A percentile compares a stretch with the other conserved stretches of the same genome.
Evolutionary conservation across 2,797 vertebrate genomes (phyloP).

Genomic region (Molothrus aeneus): DNA sequence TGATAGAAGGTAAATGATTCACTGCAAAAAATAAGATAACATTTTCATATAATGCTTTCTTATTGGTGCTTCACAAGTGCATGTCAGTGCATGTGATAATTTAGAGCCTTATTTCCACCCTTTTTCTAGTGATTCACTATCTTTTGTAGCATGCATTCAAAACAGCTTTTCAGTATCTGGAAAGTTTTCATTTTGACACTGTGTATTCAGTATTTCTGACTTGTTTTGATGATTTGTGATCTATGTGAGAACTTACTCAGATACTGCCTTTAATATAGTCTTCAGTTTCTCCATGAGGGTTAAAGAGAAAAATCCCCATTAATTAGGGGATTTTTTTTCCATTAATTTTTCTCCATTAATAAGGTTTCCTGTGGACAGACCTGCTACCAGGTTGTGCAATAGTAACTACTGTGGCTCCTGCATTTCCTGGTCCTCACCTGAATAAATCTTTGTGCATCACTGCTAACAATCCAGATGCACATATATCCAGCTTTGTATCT

Average conservation of each 20-base stretch:
- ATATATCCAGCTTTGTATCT: not conserved
- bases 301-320: not conserved
- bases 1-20: conserved; percentile 85
- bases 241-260: not conserved
- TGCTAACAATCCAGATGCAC: not conserved
- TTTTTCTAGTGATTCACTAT: not conserved
- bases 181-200: not conserved
- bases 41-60: not conserved
- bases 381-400: not conserved
- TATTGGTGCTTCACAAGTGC: not conserved
- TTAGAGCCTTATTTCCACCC: not conserved
- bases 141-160: not conserved
- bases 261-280: not conserved
- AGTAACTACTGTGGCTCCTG: not conserved
- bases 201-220: not conserved
- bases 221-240: not conserved
- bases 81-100: not conserved
- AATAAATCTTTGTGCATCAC: not conserved
- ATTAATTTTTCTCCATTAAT: not conserved
- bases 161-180: not conserved
- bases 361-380: not conserved
- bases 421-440: not conserved
- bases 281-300: not conserved
- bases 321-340: not conserved
- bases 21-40: not conserved